Evolutionary conservation across 2,113 vertebrate species (phyloP), one percentile per base, ranked within the genome.

Genomic region (Garra rufa): DNA sequence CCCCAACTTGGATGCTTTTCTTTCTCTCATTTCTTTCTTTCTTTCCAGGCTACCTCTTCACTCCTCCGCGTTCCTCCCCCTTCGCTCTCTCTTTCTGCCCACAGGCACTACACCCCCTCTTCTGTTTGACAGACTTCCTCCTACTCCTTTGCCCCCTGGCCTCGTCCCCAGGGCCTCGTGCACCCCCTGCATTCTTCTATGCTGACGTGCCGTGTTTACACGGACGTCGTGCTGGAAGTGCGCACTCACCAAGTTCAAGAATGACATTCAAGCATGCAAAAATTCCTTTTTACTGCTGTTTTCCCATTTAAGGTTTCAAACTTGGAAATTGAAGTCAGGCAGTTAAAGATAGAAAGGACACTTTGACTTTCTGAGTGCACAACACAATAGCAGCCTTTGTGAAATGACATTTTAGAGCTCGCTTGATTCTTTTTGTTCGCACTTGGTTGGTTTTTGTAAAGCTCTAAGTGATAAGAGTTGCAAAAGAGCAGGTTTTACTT

Each of bases 181-280:
- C 44, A 44, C 63, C 84, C 84, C 63, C 48, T 41, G 24, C 76
- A 86, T 88, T 88, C 82, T 84, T 86, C 69, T 10, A 30, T 30
- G 48, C 65, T 82, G 61, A 88, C 73, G 38, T 74, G 57, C 75
- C 34, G 9, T 86, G 85, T 88, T 88, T 86, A 88, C 71, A 81
- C 11, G 55, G 81, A 81, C 75, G 17, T 69, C 17, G 8, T 50
- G 52, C 76, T 63, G 70, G 85, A 69, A 41, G 50, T 43, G 57
- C 3, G 19, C 34, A 73, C 46, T 83, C 55, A 19, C 11, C 13
- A 76, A 76, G 30, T 81, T 59, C 34, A 76, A 81, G 14, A 80
- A 80, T 80, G 59, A 67, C 26, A 80, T 80, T 50, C 26, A 79
- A 30, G n/a, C 38, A 30, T 26, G 24, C 44, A 75, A 9, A 75